These are phyloP conservation scores for Drosophila gaucha DNA, from an alignment of 2,888 invertebrate genomes.

Conservation along the genomic window DNA sequence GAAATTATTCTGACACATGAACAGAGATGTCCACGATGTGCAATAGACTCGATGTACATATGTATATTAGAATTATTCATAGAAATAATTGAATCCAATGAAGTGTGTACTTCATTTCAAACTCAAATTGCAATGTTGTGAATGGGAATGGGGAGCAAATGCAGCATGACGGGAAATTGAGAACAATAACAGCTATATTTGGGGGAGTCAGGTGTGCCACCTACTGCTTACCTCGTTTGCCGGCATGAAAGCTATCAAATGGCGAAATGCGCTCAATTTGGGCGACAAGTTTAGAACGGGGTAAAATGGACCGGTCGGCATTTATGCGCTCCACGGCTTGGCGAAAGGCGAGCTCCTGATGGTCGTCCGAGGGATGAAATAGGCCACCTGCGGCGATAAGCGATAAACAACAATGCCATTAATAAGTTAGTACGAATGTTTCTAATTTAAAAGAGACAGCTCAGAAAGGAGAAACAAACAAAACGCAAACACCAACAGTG, in stretches of 20 bases:
- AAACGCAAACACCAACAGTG: constrained; percentile 34
- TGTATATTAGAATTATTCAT: too few species aligned
- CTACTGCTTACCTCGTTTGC: constrained; percentile 91
- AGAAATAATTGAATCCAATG: constrained; percentile 30
- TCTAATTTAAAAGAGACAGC: neutral
- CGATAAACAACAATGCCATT: constrained; percentile 15
- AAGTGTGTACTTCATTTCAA: neutral
- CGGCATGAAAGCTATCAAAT: constrained; percentile 97
- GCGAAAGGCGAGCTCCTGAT: constrained; percentile 95
- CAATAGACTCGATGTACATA: constrained; percentile 22
- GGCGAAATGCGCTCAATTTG: constrained; percentile 95
- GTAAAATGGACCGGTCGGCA: constrained; percentile 91
- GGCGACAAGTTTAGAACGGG: constrained; percentile 93
- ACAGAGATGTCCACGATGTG: neutral
- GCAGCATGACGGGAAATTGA: neutral
- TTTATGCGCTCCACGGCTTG: constrained; percentile 97
- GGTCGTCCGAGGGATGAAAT: constrained; percentile 94
- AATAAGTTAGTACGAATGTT: neutral
- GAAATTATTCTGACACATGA: neutral
- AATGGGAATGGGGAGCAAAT: neutral
- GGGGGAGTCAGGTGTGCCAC: neutral
- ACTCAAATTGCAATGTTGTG: constrained; percentile 10
- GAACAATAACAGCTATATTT: neutral
- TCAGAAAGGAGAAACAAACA: constrained; percentile 35
- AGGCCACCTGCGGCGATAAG: constrained; percentile 88